A percentile compares a stretch with the other conserved stretches of the same genome.
Evolutionary conservation across 2,888 invertebrate genomes (phyloP).

Genomic region (Altica lythri): DNA sequence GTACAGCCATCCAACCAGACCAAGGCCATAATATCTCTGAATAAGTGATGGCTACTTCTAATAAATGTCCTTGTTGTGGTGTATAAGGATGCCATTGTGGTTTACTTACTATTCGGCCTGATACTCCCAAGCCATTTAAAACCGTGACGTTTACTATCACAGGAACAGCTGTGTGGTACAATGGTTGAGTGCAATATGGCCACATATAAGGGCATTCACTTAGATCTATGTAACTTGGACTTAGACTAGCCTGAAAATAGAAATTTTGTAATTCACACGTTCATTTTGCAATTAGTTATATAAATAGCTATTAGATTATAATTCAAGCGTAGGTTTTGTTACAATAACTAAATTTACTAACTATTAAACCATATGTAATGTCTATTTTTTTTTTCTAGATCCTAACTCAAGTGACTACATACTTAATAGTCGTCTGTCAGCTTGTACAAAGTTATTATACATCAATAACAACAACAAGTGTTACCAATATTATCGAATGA

Average conservation of each 20-base stretch:
- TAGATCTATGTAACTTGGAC: conserved; percentile 87
- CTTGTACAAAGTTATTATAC: conserved; percentile 14
- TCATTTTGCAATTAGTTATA: too few species aligned
- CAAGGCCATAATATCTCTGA: conserved; percentile 92
- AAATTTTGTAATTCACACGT: too few species aligned
- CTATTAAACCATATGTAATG: not conserved
- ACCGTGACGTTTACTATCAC: conserved; percentile 93
- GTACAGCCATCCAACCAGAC: conserved; percentile 93
- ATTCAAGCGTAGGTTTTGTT: not conserved
- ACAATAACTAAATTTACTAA: not conserved
- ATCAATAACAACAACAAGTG: too few species aligned
- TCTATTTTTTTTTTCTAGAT: conserved; percentile 4
- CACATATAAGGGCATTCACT: conserved; percentile 98
- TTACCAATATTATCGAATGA: too few species aligned
- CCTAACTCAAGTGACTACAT: conserved; percentile 10
- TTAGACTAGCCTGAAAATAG: conserved; percentile 62
- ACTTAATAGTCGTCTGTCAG: conserved; percentile 16
- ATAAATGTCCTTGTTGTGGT: conserved; percentile 72
- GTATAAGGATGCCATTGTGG: conserved; percentile 89
- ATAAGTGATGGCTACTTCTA: conserved; percentile 78
- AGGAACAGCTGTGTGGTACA: conserved; percentile 86
- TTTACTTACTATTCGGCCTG: conserved; percentile 74
- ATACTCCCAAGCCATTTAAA: conserved; percentile 90
- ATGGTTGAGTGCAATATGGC: conserved; percentile 96
- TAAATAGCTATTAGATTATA: too few species aligned